phyloP scores from a whole-genome alignment of 2,113 vertebrate species.

The Takifugu flavidus region DNA sequence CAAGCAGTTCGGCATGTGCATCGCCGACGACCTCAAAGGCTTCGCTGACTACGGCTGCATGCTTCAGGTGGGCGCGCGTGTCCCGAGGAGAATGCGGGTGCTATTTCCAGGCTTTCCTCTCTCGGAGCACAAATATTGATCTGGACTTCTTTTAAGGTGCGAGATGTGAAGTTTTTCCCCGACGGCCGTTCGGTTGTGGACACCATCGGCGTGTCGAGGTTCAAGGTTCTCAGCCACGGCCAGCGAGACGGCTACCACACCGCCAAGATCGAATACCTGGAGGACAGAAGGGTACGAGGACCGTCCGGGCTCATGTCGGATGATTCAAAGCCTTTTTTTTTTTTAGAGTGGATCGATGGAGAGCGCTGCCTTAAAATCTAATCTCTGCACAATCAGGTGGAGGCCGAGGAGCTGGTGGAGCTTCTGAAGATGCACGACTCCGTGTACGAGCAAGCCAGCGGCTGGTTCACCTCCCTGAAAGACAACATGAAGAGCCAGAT shows the following conservation, averaged over 20 bases:
- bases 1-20: constrained; percentile 92
- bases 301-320: neutral
- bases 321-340: neutral
- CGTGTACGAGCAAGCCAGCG: constrained; percentile 86
- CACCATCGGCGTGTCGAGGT: constrained; percentile 83
- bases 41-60: constrained; percentile 91
- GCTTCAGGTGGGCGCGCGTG: constrained; percentile 74
- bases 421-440: constrained; percentile 83
- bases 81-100: neutral
- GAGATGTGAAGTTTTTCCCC: constrained; percentile 89
- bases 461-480: constrained; percentile 89
- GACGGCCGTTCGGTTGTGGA: constrained; percentile 89
- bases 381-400: constrained; percentile 70
- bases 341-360: neutral
- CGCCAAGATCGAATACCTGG: constrained; percentile 90
- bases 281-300: constrained; percentile 84
- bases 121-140: neutral
- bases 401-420: constrained; percentile 82
- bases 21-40: constrained; percentile 86
- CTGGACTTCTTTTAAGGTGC: constrained; percentile 59
- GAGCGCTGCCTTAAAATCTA: no score
- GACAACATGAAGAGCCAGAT: constrained; percentile 92
- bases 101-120: neutral
- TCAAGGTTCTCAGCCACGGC: constrained; percentile 85
- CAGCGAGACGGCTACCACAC: constrained; percentile 92